Conservation (phyloP, 53 echinoderm and acorn worm genomes). For the Paracentrotus lividus region DNA sequence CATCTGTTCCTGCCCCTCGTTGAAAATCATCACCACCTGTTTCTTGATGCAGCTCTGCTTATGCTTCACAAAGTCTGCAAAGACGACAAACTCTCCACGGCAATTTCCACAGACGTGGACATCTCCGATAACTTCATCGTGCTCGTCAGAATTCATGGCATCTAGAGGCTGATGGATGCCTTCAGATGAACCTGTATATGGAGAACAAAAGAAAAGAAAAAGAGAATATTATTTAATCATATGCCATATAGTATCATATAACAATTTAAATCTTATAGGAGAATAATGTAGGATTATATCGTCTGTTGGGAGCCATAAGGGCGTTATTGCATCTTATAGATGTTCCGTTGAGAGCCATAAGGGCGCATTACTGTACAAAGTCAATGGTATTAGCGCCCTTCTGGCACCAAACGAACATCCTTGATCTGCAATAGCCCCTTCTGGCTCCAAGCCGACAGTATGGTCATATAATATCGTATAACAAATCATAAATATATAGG, state of each 20-base stretch:
- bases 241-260: constrained; percentile 7
- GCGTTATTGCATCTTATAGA: no score
- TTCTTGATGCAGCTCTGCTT: constrained; percentile 91
- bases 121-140: constrained; percentile 74
- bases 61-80: constrained; percentile 91
- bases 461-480: no score
- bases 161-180: constrained; percentile 61
- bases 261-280: no score
- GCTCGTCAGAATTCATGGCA: constrained; percentile 63
- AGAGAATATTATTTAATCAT: constrained; percentile 14
- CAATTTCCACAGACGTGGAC: constrained; percentile 97
- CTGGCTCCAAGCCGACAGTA: no score
- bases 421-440: no score
- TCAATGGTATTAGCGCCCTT: no score
- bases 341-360: no score
- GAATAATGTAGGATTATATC: no score
- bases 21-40: constrained; percentile 87
- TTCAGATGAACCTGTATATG: constrained; percentile 56
- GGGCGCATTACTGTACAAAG: no score
- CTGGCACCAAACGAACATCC: no score
- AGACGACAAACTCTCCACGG: constrained; percentile 90
- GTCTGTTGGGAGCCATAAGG: no score
- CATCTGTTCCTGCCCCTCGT: constrained; percentile 76
- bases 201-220: constrained; percentile 11
- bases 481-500: no score